Conservation (phyloP, 2,113 vertebrate species). For the Bothrops jararaca region DNA sequence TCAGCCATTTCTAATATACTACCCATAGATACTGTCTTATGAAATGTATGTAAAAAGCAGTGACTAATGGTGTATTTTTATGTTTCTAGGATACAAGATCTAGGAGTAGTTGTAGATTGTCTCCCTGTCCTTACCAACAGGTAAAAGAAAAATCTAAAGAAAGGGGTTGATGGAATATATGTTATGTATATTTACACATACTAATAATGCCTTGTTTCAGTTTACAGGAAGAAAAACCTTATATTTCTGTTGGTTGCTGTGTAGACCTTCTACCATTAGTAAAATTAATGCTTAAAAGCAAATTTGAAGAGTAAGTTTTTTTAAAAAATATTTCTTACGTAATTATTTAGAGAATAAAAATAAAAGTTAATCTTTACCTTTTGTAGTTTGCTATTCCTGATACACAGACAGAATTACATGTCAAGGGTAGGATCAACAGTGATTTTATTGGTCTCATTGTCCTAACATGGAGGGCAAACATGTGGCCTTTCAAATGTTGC, state of each 20-base stretch:
- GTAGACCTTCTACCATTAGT: conserved; percentile 90
- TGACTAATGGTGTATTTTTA: conserved; percentile 33
- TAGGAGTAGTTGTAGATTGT: conserved; percentile 88
- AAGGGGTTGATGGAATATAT: conserved; percentile 17
- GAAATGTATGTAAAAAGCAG: background rate
- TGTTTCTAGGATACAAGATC: conserved; percentile 83
- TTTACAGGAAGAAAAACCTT: conserved; percentile 81
- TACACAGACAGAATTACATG: background rate
- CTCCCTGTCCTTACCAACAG: conserved; percentile 89
- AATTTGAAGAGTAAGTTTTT: conserved; percentile 89
- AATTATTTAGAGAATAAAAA: background rate
- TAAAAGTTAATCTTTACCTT: background rate
- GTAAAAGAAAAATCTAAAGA: conserved; percentile 65
- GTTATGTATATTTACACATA: conserved; percentile 35
- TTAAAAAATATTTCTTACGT: background rate
- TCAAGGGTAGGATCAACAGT: background rate
- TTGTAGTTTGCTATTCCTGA: background rate
- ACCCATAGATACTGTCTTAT: background rate
- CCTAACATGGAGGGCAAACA: background rate
- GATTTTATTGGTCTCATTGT: background rate
- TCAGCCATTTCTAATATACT: background rate
- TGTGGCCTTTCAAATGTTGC: background rate
- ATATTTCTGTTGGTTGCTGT: conserved; percentile 85
- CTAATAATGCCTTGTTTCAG: conserved; percentile 69
- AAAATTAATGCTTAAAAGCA: conserved; percentile 81